Evolutionary conservation across 2,888 invertebrate genomes (phyloP), one percentile per base, ranked within the genome.

Genomic region (Tenodera sinensis): DNA sequence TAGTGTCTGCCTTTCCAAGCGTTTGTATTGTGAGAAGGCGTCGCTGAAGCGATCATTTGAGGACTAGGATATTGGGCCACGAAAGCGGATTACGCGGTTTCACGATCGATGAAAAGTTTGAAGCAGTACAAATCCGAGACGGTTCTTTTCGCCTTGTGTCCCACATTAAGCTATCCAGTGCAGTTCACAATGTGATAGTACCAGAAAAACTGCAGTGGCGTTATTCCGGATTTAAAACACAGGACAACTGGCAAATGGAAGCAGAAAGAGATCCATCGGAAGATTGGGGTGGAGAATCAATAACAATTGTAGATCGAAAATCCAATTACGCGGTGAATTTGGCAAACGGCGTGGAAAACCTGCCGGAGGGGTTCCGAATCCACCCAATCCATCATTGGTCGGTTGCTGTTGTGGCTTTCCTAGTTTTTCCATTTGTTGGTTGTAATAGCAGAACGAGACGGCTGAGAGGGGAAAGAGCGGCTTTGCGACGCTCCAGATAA

Each of bases 241-340:
- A 15, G 42, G 54, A 71, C 20, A 71, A 71, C 54, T 20, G 54
- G 54, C 54, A 71, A 71, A 71, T 71, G 54, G 54, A 71, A 71
- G 54, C 54, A 71, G 54, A 71, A 71, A 71, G 54, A 71, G 54
- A 71, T 71, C 54, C 54, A 71, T 71, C 25, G 54, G 54, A 71
- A 71, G 54, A 71, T 71, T 71, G 54, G 54, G 54, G 54, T 71
- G 25, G 54, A 20, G 81, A 54, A 87, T 87, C 83, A 87, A 82
- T 89, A 89, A 89, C 87, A 89, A 89, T 85, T 86, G 86, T 83
- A 83, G 83, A 83, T 89, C 89, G 83, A 87, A 85, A 87, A 89
- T 89, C 89, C 89, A 89, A 87, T 89, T 89, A 89, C 85, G 83
- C 85, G 83, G 83, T 82, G 89, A 87, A 89, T 87, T 89, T 89